Evolutionary conservation across 2,113 vertebrate species (phyloP).

Genomic region (Sylvia atricapilla): DNA sequence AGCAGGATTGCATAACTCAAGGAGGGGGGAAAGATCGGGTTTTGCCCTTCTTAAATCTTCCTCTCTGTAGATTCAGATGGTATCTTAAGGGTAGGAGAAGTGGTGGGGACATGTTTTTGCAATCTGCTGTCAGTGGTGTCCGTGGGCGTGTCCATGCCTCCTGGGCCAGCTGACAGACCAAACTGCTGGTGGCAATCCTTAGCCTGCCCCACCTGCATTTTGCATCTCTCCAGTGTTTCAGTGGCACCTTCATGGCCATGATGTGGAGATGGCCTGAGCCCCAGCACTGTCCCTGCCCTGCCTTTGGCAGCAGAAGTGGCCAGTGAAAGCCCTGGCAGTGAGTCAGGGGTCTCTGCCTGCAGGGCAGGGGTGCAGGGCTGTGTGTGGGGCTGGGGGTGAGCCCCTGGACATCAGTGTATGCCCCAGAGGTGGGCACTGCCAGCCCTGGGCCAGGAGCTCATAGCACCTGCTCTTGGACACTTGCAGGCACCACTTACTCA

Average conservation of each 20-base stretch:
- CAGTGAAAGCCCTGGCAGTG: background rate
- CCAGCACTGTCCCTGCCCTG: background rate
- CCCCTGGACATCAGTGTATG: accelerated
- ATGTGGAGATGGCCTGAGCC: background rate
- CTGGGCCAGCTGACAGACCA: background rate
- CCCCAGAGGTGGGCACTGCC: background rate
- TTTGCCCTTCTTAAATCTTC: background rate
- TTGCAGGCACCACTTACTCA: accelerated
- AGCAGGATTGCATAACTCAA: background rate
- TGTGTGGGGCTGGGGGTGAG: background rate
- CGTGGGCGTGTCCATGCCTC: background rate
- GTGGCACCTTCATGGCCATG: background rate
- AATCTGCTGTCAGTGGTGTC: background rate
- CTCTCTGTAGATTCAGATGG: background rate
- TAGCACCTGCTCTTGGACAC: accelerated
- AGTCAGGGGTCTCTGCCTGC: background rate
- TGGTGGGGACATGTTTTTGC: background rate
- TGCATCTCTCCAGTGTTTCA: background rate
- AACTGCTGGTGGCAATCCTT: background rate
- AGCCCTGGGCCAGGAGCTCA: background rate
- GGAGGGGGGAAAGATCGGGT: background rate
- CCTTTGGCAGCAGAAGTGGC: background rate
- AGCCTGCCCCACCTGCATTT: background rate
- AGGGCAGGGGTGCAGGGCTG: background rate
- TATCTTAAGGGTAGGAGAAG: background rate